Conservation (phyloP, 2,797 vertebrate genomes). For the Tragopan temminckii region DNA sequence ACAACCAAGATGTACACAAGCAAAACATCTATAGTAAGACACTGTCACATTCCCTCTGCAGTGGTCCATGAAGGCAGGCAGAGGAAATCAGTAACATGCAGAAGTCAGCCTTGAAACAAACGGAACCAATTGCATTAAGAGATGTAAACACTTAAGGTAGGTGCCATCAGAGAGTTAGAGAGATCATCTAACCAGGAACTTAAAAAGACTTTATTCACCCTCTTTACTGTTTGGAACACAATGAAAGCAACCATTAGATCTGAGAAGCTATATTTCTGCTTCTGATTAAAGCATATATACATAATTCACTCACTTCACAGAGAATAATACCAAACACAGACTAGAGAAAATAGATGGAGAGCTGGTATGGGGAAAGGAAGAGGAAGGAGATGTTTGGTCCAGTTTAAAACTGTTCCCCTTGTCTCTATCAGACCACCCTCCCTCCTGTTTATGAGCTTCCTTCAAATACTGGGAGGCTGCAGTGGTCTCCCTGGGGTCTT, state of each 20-base stretch:
- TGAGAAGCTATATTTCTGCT: neutral
- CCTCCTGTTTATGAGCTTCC: too few relatives aligned
- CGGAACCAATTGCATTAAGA: neutral
- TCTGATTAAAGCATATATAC: too few relatives aligned
- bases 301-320: fast-evolving
- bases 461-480: too few relatives aligned
- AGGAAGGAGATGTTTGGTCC: neutral
- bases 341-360: neutral
- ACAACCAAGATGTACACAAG: neutral
- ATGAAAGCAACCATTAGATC: neutral
- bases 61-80: neutral
- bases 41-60: neutral
- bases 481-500: too few relatives aligned
- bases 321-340: neutral
- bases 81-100: neutral
- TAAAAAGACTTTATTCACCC: neutral
- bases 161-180: neutral
- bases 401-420: too few relatives aligned
- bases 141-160: neutral
- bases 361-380: too few relatives aligned
- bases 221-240: neutral
- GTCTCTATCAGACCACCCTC: too few relatives aligned
- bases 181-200: neutral
- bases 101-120: neutral
- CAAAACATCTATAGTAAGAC: neutral